These are phyloP conservation scores for Trematomus bernacchii DNA, from an alignment of 2,797 vertebrate species.

Conservation along the genomic window DNA sequence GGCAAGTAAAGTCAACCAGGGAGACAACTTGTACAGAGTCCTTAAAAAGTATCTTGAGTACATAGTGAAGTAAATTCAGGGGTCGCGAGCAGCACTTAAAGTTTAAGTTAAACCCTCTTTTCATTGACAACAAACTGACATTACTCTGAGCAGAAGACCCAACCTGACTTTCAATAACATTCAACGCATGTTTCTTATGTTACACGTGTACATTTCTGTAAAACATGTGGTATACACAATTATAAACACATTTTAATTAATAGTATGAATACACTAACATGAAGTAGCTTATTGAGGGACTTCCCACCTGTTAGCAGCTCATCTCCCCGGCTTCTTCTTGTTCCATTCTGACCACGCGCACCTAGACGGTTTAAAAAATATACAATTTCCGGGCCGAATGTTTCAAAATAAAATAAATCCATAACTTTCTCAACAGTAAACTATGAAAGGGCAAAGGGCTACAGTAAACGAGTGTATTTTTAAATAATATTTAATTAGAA, in stretches of 20 bases:
- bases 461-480: accelerated
- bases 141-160: not conserved
- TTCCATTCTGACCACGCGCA: slow-evolving; percentile 31
- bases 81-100: not conserved
- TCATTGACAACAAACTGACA: not conserved
- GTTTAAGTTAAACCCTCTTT: not conserved
- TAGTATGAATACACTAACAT: not conserved
- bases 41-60: not conserved
- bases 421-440: not conserved
- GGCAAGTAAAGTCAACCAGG: too few relatives aligned
- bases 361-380: too few relatives aligned
- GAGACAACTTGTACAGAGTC: not conserved
- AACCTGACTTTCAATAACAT: not conserved
- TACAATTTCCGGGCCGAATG: not conserved
- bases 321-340: slow-evolving; percentile 27
- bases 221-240: not conserved
- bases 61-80: not conserved
- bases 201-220: not conserved
- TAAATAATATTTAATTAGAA: not conserved
- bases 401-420: slow-evolving; percentile 46
- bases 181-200: too few relatives aligned
- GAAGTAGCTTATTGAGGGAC: not conserved
- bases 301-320: slow-evolving; percentile 48
- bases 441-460: accelerated
- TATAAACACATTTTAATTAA: accelerated